phyloP scores from a whole-genome alignment of 2,888 invertebrate genomes.

The Aromia moschata region DNA sequence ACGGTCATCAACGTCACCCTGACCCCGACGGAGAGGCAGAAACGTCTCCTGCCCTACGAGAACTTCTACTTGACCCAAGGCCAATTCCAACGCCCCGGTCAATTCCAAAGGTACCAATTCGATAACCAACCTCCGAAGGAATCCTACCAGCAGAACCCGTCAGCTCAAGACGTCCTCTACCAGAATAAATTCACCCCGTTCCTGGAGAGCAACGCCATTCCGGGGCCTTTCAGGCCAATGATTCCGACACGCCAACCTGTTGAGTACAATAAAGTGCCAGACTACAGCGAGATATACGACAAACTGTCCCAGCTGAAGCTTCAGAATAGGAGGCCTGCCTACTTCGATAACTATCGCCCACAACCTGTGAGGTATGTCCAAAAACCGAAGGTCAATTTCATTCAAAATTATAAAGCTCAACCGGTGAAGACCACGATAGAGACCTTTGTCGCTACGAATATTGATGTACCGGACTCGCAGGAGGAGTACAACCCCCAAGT shows the following conservation, averaged over 20 bases:
- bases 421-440: slow-evolving; percentile 55
- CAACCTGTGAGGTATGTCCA: slow-evolving; percentile 30
- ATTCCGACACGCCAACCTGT: slow-evolving; percentile 16
- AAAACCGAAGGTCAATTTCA: slow-evolving; percentile 32
- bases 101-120: slow-evolving; percentile 59
- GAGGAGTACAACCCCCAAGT: slow-evolving; percentile 15
- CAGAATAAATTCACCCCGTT: slow-evolving; percentile 64
- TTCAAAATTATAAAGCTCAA: slow-evolving; percentile 28
- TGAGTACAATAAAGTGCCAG: slow-evolving; percentile 47
- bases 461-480: slow-evolving; percentile 52
- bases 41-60: slow-evolving; percentile 84
- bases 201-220: slow-evolving; percentile 66
- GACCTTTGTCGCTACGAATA: slow-evolving; percentile 57
- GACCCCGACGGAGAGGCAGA: slow-evolving; percentile 69
- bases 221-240: slow-evolving; percentile 67
- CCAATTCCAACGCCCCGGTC: slow-evolving; percentile 59
- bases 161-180: slow-evolving; percentile 28
- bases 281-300: slow-evolving; percentile 59
- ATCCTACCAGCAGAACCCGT: slow-evolving; percentile 44
- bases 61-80: slow-evolving; percentile 76
- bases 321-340: slow-evolving; percentile 43
- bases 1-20: slow-evolving; percentile 52
- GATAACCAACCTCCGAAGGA: slow-evolving; percentile 50
- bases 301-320: slow-evolving; percentile 59
- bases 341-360: slow-evolving; percentile 33